These are phyloP conservation scores for Dipodomys ordii DNA, from an alignment of 2,113 vertebrate species.

Conservation along the genomic window DNA sequence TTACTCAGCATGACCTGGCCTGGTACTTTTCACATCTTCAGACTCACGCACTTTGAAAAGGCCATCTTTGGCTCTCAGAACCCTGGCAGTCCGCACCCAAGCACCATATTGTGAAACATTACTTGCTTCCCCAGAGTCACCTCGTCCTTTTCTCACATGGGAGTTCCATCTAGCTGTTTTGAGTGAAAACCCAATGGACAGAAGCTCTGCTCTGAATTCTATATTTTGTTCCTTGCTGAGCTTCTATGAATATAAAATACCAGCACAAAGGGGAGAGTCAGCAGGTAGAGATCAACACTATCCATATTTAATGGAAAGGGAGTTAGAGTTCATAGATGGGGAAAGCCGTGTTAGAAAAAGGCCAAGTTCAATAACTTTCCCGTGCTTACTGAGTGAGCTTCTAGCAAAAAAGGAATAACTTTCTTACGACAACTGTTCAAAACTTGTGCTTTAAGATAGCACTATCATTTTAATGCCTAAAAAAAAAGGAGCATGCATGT, in stretches of 20 bases:
- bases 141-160: not conserved
- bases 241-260: slow-evolving; percentile 76
- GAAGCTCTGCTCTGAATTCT: slow-evolving; percentile 67
- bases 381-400: slow-evolving; percentile 27
- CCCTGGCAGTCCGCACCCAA: not conserved
- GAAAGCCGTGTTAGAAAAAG: slow-evolving; percentile 39
- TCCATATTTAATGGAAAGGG: slow-evolving; percentile 79
- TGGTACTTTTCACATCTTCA: slow-evolving; percentile 5
- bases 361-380: slow-evolving; percentile 60
- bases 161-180: slow-evolving; percentile 73
- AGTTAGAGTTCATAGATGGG: slow-evolving; percentile 50
- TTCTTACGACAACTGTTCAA: not conserved
- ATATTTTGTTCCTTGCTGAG: slow-evolving; percentile 74
- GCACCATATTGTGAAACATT: not conserved
- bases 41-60: slow-evolving; percentile 52
- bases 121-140: slow-evolving; percentile 11
- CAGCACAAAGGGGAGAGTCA: slow-evolving; percentile 67
- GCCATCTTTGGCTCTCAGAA: not conserved
- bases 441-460: slow-evolving; percentile 43
- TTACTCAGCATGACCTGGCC: not conserved
- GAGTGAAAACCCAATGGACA: slow-evolving; percentile 73
- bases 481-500: not conserved
- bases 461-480: slow-evolving; percentile 35
- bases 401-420: slow-evolving; percentile 52
- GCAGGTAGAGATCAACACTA: slow-evolving; percentile 65